Base-by-base conservation (phyloP, 2,888 invertebrate genomes). In the Eubasilissa splendida region DNA sequence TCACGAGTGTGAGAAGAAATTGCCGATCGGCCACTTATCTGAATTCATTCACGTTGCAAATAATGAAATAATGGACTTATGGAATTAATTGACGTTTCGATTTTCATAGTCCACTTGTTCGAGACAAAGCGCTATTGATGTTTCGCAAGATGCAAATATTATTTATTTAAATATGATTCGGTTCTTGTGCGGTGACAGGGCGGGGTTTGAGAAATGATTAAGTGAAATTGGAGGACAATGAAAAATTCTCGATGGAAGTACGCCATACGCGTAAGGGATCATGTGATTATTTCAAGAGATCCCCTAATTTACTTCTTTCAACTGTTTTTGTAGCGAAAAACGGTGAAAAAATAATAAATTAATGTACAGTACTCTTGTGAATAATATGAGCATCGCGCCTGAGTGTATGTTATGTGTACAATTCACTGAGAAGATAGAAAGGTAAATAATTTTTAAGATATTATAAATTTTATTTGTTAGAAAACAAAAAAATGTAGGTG, bases 1-100 rank as follows among this genome's bases (percentile, higher is more conserved):
- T 70, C 50, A 50, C 10, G 50, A 42, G 42, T 70, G 77, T 77
- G 77, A 70, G 70, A 77, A 77, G 53, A 68, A 68, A 10, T 68
- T n/a, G 50, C 50, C 53, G 68, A 63, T 63, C 31, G 33, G 11
- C 11, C 9, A 10, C 7, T 33, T 12, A 63, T 31, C 63, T 63
- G n/a, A 5, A 63, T 2, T 22, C 14, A 7, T 33, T n/a, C 11
- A 12, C 4, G 42, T 33, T 12, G 12, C 63, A 31, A 63, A 63
- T 33, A 63, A 33, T 63, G 63, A 63, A 63, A 63, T 63, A 63
- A 63, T 31, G 63, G 33, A 12, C 11, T 7, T 10, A 31, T 10
- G 12, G 14, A 42, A 68, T 50, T 68, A 68, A 68, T 52, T 68
- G 68, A 68, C 52, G 68, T 68, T 68, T 68, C 68, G 52, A n/a